Evolutionary conservation across 2,113 vertebrate genomes (phyloP), one percentile per base, ranked within the genome.

Genomic region (Antennarius striatus): DNA sequence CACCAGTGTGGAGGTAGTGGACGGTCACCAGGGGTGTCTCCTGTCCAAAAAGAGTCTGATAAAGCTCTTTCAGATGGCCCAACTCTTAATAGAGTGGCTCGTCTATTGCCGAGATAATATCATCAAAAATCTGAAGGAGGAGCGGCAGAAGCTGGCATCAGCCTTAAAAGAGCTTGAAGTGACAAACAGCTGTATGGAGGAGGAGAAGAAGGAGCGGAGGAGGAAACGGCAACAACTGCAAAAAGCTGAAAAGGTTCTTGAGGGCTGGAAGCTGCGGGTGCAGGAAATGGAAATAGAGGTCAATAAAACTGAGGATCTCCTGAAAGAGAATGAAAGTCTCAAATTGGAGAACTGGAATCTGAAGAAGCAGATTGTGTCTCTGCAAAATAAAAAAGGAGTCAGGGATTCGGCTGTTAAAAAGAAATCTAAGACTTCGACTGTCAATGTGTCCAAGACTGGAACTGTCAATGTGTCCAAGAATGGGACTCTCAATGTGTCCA

Each of bases 21-120:
- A 22, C 9, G 13, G 22, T 53, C 22, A 22, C 8, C 10, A 22
- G 10, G 28, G 51, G 10, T 10, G 17, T 9, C 11, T 6, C 51
- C 51, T 22, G 6, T 17, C 13, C 10, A 22, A 53, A 11, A 17
- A 16, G 51, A 12, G 22, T 13, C 22, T 53, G 22, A 22, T 53
- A 17, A 53, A 53, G 22, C 51, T 53, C 51, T 53, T 53, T 30
- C 51, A 28, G 28, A 17, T 53, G 51, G 51, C 51, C 9, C 51
- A 53, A 22, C 22, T 53, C 16, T 12, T 22, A 29, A 11, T 53
- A 10, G 51, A 53, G 51, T 53, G 51, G 51, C 17, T 53, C 17
- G 22, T 29, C 28, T 22, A 53, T 30, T 53, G 51, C 28, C 51
- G 29, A 22, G 51, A 53, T 10, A 12, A 12, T 6, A 10, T 53